These are phyloP conservation scores for Torymus aiolomorphi DNA, from an alignment of 2,888 invertebrate genomes.

Conservation along the genomic window DNA sequence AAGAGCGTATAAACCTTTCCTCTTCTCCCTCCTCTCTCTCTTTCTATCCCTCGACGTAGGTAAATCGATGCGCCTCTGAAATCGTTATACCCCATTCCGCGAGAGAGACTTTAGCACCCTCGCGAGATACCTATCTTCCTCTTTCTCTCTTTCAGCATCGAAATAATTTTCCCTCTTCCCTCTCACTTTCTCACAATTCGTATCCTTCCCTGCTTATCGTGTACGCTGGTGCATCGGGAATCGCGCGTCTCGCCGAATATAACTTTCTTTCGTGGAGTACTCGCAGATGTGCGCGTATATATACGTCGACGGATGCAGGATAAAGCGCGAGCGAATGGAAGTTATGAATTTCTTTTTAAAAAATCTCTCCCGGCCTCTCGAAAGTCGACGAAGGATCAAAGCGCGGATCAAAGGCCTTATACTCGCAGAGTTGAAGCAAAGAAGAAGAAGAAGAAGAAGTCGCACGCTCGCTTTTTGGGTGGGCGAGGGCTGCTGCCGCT, in stretches of 20 bases:
- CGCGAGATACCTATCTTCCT: slow-evolving; percentile 34
- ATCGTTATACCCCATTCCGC: slow-evolving; percentile 45
- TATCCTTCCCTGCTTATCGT: neutral
- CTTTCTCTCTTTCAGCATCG: slow-evolving; percentile 14
- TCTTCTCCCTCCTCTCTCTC: neutral
- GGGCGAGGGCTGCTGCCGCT: slow-evolving; percentile 55
- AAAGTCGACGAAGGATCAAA: slow-evolving; percentile 67
- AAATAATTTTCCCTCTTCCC: slow-evolving; percentile 46
- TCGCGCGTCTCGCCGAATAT: slow-evolving; percentile 14
- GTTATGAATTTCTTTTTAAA: slow-evolving; percentile 73
- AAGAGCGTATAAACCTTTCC: neutral
- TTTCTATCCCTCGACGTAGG: neutral
- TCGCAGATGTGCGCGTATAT: neutral
- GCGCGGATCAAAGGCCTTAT: slow-evolving; percentile 56
- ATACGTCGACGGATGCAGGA: slow-evolving; percentile 1
- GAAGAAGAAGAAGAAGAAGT: slow-evolving; percentile 41
- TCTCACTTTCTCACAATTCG: neutral
- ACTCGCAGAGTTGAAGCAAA: slow-evolving; percentile 50
- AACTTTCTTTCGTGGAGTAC: slow-evolving; percentile 15
- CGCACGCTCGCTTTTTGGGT: slow-evolving; percentile 24
- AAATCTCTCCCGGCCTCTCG: slow-evolving; percentile 68
- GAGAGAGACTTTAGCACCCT: slow-evolving; percentile 28
- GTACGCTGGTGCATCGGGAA: slow-evolving; percentile 15
- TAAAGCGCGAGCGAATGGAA: slow-evolving; percentile 54
- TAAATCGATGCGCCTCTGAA: slow-evolving; percentile 49